These are phyloP conservation scores for Corythucha ciliata DNA, from an alignment of 2,888 invertebrate genomes.

Conservation along the genomic window DNA sequence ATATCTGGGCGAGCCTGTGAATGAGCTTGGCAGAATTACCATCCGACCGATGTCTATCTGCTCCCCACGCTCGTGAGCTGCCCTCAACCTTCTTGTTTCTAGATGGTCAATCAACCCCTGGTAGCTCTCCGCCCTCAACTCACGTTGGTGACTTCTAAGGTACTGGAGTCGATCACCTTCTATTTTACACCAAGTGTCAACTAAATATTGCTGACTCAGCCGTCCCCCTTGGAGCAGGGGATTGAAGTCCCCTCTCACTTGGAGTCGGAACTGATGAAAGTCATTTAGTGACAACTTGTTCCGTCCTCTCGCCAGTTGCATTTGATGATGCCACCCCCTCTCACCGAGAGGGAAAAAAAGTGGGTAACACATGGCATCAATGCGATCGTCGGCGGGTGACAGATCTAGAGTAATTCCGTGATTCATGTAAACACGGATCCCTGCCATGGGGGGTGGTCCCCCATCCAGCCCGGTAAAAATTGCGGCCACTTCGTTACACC, in stretches of 20 bases:
- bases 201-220: background rate
- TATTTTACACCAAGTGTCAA: conserved; percentile 8
- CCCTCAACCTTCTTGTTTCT: too few relatives aligned
- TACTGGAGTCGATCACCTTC: conserved; percentile 3
- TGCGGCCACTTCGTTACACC: too few relatives aligned
- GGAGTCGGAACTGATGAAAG: background rate
- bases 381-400: background rate
- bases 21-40: conserved; percentile 3
- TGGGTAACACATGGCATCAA: background rate
- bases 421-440: too few relatives aligned
- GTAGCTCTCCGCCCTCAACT: background rate
- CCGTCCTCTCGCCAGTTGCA: too few relatives aligned
- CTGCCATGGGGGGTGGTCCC: too few relatives aligned
- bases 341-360: background rate
- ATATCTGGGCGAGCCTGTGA: conserved; percentile 4
- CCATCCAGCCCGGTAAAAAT: too few relatives aligned
- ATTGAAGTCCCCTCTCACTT: background rate
- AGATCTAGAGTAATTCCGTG: too few relatives aligned
- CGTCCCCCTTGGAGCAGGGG: background rate
- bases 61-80: too few relatives aligned
- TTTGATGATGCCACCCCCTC: too few relatives aligned
- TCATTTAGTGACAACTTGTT: background rate
- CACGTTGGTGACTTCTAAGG: conserved; percentile 1
- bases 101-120: background rate
- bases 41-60: background rate